Evolutionary conservation across 2,797 vertebrate genomes (phyloP).

Genomic region (Lacerta agilis): DNA sequence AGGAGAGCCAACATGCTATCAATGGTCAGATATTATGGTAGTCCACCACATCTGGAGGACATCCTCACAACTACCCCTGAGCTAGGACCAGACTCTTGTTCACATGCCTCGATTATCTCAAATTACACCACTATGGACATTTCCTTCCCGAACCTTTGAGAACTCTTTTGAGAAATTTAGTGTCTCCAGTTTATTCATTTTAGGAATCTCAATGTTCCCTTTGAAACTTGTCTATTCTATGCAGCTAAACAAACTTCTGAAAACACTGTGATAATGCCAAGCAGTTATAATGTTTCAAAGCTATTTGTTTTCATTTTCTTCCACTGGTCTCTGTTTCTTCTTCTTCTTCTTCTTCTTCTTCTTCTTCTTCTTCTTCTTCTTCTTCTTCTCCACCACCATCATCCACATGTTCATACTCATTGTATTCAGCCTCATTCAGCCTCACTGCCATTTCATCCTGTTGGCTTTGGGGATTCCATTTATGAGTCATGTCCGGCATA

Average conservation of each 20-base stretch:
- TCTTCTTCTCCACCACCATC: too few species aligned
- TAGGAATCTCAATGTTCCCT: neutral
- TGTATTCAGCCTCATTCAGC: neutral
- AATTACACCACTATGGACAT: neutral
- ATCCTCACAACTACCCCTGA: too few species aligned
- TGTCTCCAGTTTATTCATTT: neutral
- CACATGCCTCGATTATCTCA: neutral
- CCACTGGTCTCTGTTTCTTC: neutral
- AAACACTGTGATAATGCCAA: neutral
- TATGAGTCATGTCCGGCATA: neutral
- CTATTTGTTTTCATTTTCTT: neutral
- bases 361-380: neutral
- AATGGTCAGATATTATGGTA: too few species aligned
- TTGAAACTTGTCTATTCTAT: neutral
- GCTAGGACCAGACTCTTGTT: too few species aligned
- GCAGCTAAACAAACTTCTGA: neutral
- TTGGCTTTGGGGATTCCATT: conserved; percentile 3
- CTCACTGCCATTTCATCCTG: neutral
- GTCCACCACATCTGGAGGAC: too few species aligned
- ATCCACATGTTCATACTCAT: neutral
- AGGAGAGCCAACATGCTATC: too few species aligned
- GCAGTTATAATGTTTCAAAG: neutral
- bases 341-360: neutral
- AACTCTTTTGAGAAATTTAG: neutral
- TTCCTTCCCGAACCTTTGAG: neutral